Evolutionary conservation across 2,113 vertebrate species (phyloP), one percentile per base, ranked within the genome.

Genomic region (Anhinga anhinga): DNA sequence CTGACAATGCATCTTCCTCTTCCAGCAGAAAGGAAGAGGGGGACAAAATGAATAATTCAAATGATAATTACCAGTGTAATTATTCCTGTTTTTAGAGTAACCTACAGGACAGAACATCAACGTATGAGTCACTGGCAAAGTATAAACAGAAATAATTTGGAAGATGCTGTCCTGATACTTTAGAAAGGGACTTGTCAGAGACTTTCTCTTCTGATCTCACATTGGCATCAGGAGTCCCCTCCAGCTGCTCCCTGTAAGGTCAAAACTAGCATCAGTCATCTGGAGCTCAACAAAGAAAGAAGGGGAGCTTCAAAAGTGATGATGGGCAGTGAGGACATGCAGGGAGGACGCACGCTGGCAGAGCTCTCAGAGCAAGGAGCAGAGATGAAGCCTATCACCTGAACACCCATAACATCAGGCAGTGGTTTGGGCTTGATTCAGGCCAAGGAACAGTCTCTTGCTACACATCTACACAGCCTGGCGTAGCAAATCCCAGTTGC

Each of bases 51-150:
- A 97, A 97, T 97, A 97, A 97, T 97, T 97, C 96, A 97, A 82
- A 89, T 84, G 32, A 88, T 97, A 97, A 97, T 97, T 97, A 97
- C 95, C 83, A 44, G 81, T 36, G 84, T 91, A 97, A 97, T 97
- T 97, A 97, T 97, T 97, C 95, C 96, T 94, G 91, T 89, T 97
- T 96, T 97, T 97, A 97, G 82, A 97, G 96, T 95, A 97, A 97
- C 96, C 96, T 96, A 96, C 91, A 92, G 96, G 97, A 97, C 96
- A 95, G 96, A 96, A 97, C 94, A 95, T 92, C 95, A 95, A 58
- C 3, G 42, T 34, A 92, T 96, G 97, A 97, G 65, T 96, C 96
- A 97, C 81, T 78, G 86, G 83, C 62, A 85, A 93, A 87, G 90
- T 29, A 94, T 90, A 96, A 96, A 97, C 95, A 97, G 96, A 85